These are phyloP conservation scores for Amphilophus citrinellus DNA, from an alignment of 2,113 vertebrate genomes.

Conservation along the genomic window DNA sequence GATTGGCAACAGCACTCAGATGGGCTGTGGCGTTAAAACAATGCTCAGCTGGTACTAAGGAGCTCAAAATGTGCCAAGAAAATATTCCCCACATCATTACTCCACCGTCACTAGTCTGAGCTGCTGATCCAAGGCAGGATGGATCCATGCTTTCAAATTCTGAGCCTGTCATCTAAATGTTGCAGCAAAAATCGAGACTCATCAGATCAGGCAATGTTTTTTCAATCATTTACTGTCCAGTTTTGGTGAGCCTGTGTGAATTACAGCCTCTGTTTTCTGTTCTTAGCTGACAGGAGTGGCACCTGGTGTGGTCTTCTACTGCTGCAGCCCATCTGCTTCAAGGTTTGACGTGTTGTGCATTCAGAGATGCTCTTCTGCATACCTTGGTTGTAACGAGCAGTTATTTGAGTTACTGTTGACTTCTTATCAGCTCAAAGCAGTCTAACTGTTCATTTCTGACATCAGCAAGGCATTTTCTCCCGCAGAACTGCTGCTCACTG, in stretches of 20 bases:
- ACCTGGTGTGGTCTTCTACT: neutral
- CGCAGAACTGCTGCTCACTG: neutral
- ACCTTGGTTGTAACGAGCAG: neutral
- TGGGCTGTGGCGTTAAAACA: neutral
- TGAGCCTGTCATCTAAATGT: neutral
- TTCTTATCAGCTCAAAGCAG: too few species aligned
- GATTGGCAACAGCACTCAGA: neutral
- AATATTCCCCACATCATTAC: neutral
- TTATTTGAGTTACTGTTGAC: neutral
- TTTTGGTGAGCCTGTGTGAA: neutral
- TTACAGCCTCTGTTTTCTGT: neutral
- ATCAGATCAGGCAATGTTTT: neutral
- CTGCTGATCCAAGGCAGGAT: neutral
- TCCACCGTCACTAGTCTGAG: neutral
- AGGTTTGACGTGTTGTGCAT: neutral
- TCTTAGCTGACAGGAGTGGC: neutral
- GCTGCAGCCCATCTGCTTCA: neutral
- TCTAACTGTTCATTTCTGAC: too few species aligned
- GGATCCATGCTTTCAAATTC: neutral
- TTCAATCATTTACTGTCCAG: neutral
- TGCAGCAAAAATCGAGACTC: neutral
- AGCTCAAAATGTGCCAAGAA: neutral
- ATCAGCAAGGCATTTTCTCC: too few species aligned
- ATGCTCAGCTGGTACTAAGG: neutral
- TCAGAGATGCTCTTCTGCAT: constrained; percentile 1